phyloP scores from a whole-genome alignment of 2,888 invertebrate genomes.

The Drosophila cognata region DNA sequence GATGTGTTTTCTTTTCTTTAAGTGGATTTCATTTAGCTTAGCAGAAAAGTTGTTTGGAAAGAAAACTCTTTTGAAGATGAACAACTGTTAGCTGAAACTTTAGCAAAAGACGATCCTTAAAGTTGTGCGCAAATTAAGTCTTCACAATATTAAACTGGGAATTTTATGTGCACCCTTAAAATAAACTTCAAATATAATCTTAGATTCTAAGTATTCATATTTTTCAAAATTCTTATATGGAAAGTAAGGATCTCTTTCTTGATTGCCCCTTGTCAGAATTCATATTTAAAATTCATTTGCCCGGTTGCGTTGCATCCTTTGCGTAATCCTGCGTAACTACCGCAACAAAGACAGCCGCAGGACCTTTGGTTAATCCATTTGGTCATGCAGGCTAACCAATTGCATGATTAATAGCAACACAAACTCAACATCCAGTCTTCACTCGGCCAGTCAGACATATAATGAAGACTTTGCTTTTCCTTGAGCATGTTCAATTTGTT shows the following conservation, averaged over 20 bases:
- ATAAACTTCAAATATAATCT: neutral
- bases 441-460: constrained; percentile 42
- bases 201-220: neutral
- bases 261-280: neutral
- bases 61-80: neutral
- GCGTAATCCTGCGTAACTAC: constrained; percentile 25
- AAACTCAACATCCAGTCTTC: constrained; percentile 14
- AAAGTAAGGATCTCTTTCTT: neutral
- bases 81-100: neutral
- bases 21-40: constrained; percentile 53
- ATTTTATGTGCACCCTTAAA: neutral
- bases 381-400: constrained; percentile 69
- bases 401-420: constrained; percentile 68
- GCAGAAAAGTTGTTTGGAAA: neutral
- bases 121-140: neutral
- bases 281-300: constrained; percentile 28
- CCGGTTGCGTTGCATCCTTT: constrained; percentile 1
- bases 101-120: neutral
- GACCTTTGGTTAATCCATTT: constrained; percentile 63
- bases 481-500: constrained; percentile 38
- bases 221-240: neutral
- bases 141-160: neutral
- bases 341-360: constrained; percentile 51
- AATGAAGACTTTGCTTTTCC: constrained; percentile 34
- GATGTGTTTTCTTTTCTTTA: constrained; percentile 41